A percentile compares a stretch with the other conserved stretches of the same genome.
These are phyloP conservation scores for Doris montereyensis DNA, from an alignment of 2,888 invertebrate species.

Conservation along the genomic window DNA sequence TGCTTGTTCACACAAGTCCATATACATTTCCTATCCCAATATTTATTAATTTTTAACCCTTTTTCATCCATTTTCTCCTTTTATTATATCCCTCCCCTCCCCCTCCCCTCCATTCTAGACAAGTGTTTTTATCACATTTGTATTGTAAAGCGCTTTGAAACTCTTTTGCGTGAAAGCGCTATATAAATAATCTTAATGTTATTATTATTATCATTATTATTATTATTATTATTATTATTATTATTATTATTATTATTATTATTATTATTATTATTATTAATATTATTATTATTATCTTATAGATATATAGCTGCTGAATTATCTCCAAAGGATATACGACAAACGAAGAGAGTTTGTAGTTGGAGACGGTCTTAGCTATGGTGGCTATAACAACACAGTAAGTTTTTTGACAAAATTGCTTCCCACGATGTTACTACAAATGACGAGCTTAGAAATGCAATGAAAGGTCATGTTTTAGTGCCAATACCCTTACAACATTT, in stretches of 20 bases:
- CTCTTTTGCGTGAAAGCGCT: background rate
- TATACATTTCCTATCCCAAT: too few relatives aligned
- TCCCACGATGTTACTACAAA: too few relatives aligned
- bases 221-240: background rate
- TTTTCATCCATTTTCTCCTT: too few relatives aligned
- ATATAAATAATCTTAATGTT: background rate
- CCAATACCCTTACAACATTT: too few relatives aligned
- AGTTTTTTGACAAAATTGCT: too few relatives aligned
- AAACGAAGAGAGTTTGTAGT: slow-evolving; percentile 79
- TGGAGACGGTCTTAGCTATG: slow-evolving; percentile 83
- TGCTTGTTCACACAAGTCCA: too few relatives aligned
- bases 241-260: background rate
- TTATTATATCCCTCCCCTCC: background rate
- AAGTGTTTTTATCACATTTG: background rate
- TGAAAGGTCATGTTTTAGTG: too few relatives aligned
- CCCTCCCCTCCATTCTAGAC: background rate
- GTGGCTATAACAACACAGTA: slow-evolving; percentile 81
- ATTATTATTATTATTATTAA: background rate
- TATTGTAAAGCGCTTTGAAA: too few relatives aligned
- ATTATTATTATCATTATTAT: background rate
- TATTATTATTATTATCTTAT: background rate
- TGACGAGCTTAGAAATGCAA: too few relatives aligned
- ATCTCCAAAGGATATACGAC: slow-evolving; percentile 78
- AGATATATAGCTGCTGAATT: slow-evolving; percentile 80
- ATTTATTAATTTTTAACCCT: too few relatives aligned